Evolutionary conservation across 2,113 vertebrate genomes (phyloP).

Genomic region (Tachysurus fulvidraco): DNA sequence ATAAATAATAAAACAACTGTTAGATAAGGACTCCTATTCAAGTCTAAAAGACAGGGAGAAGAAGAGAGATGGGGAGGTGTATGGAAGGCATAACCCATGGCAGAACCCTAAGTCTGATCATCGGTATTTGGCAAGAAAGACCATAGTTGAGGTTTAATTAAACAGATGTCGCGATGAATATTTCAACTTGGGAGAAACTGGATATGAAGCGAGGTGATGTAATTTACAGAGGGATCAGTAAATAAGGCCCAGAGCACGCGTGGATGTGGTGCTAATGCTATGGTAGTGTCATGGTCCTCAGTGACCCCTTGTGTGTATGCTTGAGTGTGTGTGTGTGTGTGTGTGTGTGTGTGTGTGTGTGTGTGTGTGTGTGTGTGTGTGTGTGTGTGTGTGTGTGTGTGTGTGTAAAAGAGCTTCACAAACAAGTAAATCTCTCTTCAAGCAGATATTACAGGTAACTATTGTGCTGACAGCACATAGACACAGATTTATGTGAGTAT

Average conservation of each 20-base stretch:
- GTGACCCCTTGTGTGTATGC: neutral
- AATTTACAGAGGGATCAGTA: constrained; percentile 54
- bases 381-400: constrained; percentile 3
- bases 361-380: no score
- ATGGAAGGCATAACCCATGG: constrained; percentile 52
- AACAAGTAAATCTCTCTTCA: neutral
- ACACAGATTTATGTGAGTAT: neutral
- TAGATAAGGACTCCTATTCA: constrained; percentile 61
- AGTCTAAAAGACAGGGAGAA: constrained; percentile 42
- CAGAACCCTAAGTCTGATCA: constrained; percentile 57
- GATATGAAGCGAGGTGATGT: constrained; percentile 61
- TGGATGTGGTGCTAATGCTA: constrained; percentile 41
- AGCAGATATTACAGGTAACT: neutral
- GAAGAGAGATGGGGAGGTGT: constrained; percentile 8
- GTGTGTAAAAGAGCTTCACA: neutral
- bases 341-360: neutral
- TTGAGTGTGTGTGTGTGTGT: neutral
- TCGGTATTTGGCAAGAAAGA: constrained; percentile 57
- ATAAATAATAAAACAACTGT: constrained; percentile 75
- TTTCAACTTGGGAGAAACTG: constrained; percentile 61
- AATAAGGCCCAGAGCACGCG: constrained; percentile 51
- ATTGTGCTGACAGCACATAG: neutral
- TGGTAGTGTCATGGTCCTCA: constrained; percentile 33
- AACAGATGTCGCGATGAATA: constrained; percentile 67
- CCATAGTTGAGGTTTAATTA: constrained; percentile 62